Base-by-base conservation (phyloP, 2,113 vertebrate genomes). In the Peromyscus leucopus region DNA sequence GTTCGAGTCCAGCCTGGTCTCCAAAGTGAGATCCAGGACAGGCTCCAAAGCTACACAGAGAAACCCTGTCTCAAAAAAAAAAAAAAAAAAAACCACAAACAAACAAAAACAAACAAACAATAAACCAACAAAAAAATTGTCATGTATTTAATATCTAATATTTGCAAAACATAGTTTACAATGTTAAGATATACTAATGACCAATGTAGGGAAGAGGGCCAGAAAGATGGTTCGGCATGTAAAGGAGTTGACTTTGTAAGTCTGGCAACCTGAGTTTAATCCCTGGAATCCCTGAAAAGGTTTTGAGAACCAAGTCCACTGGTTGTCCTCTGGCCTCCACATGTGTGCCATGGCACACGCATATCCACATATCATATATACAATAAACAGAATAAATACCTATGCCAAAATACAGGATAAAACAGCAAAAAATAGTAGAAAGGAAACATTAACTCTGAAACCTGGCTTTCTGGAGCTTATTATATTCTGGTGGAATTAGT, bases 111-210 rank as follows among this genome's bases (percentile, higher is more conserved):
- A 42, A 42, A 42, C n/a, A 42, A 42, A 3, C 42, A 42, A 42
- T 4, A 42, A n/a, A n/a, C n/a, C n/a, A 42, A 42, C 42, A 42
- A 42, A 42, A 42, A 42, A 42, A 42, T 42, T 96, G 93, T 72
- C 46, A 16, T 90, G 16, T 88, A 61, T 93, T 48, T 51, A 88
- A 46, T 90, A 91, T 59, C 69, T 86, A 8, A 19, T 91, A 3
- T 75, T 42, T 95, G 8, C 13, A 61, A 90, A 59, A 22, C 59
- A 57, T 22, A 88, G 85, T 83, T 92, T 92, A 80, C 78, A 95
- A 46, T 83, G n/a, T 86, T 88, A 92, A 61, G 48, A 82, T 59
- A 96, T 0, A 74, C 61, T 65, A 72, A 15, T 92, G 75, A 79
- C 90, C 69, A 92, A 67, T 85, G 33, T 11, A 46, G 59, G 46